Evolutionary conservation across 1,140 invertebrate species (phyloP), one percentile per base, ranked within the genome.

Genomic region (Odontomachus brunneus): DNA sequence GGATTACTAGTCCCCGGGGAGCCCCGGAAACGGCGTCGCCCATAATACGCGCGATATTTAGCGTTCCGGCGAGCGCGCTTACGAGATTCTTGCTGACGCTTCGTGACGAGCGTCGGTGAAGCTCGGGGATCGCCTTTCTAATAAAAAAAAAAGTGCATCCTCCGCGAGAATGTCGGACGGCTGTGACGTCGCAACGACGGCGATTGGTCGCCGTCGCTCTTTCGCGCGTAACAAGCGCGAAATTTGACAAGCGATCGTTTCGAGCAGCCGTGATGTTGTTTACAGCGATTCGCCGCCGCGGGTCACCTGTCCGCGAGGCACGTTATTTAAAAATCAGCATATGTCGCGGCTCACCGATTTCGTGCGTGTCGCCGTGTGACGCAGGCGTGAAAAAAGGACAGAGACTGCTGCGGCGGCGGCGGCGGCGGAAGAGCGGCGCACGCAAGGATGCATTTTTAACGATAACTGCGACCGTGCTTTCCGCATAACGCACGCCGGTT

Each of bases 21-120:
- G 81, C 55, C 84, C 62, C 86, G 86, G 88, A 90, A 90, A 88
- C 87, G 87, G 86, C 88, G 66, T 91, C 89, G 84, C 81, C 44
- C 48, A 14, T 59, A 24, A 19, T 44, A 73, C 33, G 72, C 57
- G 72, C 57, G 57, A 51, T 75, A 63, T 51, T 75, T 75, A 4
- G 71, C 15, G 33, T 73, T 59, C 62, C 62, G 62, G 17, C 17
- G 33, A 44, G 15, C 26, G 59, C 17, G 17, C 26, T n/a, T 29
- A 19, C 4, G 17, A 38, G 38, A 63, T 75, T 75, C 19, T 24
- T 12, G 38, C 19, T n/a, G 33, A 44, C 38, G 3, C 9, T 44
- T 38, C 12, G 19, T 48, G 44, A 15, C 71, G 22, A 22, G 14
- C n/a, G 11, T 3, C 19, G 55, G 55, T 4, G 12, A 62, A 62